Evolutionary conservation across 2,113 vertebrate species (phyloP).

Genomic region (Psammodynastes pulverulentus): DNA sequence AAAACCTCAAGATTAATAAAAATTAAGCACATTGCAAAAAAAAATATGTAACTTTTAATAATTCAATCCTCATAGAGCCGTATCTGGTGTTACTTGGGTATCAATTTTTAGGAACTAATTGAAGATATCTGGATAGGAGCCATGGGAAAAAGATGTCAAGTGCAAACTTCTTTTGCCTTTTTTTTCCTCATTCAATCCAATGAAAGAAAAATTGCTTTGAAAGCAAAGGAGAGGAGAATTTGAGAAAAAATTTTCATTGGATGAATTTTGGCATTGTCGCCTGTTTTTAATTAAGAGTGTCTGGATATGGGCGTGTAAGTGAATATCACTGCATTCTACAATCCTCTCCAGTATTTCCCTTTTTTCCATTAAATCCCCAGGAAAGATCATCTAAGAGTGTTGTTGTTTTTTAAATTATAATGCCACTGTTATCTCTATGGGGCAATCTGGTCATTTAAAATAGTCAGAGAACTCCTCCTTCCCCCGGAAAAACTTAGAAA

Average conservation of each 20-base stretch:
- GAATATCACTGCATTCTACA: background rate
- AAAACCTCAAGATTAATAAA: background rate
- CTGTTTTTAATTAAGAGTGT: background rate
- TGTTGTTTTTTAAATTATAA: background rate
- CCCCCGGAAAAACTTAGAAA: background rate
- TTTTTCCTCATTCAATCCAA: background rate
- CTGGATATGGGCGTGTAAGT: background rate
- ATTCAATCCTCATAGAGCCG: background rate
- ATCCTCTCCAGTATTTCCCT: background rate
- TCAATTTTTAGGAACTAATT: background rate
- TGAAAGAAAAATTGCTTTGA: background rate
- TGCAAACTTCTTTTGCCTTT: background rate
- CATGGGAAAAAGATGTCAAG: background rate
- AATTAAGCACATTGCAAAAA: background rate
- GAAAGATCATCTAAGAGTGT: background rate
- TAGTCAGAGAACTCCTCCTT: background rate
- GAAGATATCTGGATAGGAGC: background rate
- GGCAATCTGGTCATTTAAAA: background rate
- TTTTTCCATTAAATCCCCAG: background rate
- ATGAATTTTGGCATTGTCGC: background rate
- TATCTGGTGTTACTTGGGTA: background rate
- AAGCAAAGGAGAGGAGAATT: background rate
- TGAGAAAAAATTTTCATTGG: background rate
- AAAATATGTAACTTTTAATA: background rate
- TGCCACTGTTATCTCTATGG: background rate